phyloP scores from a whole-genome alignment of 2,888 invertebrate genomes.

The Polydesmus complanatus region DNA sequence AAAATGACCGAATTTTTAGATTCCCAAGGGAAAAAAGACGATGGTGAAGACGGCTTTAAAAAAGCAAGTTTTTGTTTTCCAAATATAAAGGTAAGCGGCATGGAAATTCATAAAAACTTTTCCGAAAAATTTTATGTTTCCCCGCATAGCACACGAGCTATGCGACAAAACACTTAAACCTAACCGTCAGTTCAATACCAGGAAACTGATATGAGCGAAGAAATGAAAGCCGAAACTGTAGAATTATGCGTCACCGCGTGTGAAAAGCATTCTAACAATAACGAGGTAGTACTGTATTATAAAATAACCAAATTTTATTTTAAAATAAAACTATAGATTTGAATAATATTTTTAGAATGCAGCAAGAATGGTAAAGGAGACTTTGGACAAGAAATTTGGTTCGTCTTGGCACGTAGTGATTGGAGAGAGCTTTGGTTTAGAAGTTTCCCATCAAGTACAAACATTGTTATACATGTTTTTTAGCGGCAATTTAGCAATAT shows the following conservation, averaged over 20 bases:
- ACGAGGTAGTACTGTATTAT: constrained; percentile 44
- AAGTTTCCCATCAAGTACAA: constrained; percentile 79
- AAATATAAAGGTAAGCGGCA: constrained; percentile 57
- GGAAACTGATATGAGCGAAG: constrained; percentile 87
- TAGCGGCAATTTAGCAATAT: constrained; percentile 76
- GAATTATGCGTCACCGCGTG: constrained; percentile 85
- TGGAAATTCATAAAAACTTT: too few species aligned
- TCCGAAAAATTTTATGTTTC: too few species aligned
- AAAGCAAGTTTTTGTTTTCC: constrained; percentile 69
- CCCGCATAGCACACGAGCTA: not conserved
- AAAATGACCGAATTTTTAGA: not conserved
- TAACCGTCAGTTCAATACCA: constrained; percentile 27
- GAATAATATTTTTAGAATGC: constrained; percentile 45
- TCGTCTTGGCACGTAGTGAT: constrained; percentile 90
- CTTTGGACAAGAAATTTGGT: constrained; percentile 90
- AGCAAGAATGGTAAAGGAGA: constrained; percentile 85
- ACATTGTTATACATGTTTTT: constrained; percentile 77
- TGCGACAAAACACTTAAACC: not conserved
- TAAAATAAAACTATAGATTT: not conserved
- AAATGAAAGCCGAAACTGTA: constrained; percentile 77
- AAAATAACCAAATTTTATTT: constrained; percentile 3
- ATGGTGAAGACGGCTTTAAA: constrained; percentile 19
- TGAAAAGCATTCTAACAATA: constrained; percentile 75
- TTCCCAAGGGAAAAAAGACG: constrained; percentile 14
- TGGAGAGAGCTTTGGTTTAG: constrained; percentile 89